Base-by-base conservation (phyloP, 2,888 invertebrate genomes). In the Blera fallax region DNA sequence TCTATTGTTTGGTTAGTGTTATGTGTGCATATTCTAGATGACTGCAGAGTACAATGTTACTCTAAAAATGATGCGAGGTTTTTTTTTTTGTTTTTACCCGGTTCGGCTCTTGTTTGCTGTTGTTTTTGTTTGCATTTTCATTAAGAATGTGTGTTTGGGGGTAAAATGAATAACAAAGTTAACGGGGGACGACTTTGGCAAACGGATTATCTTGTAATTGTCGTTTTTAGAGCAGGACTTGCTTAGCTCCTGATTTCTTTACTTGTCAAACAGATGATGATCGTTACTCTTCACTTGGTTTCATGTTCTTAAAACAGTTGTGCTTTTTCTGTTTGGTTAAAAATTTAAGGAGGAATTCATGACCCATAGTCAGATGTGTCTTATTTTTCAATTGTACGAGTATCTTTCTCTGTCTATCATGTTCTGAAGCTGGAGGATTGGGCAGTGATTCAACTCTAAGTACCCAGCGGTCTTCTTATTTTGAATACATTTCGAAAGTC, bases 11-110 rank as follows among this genome's bases (percentile, higher is more conserved):
- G 69, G 67, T 77, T 69, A 60, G 67, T 69, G 69, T 77, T 77
- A 52, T 77, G 77, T 77, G 67, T 77, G 77, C 77, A 77, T 69
- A 77, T 77, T 77, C 69, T 24, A 69, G 60, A 43, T 50, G 62
- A 18, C 16, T 60, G 50, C 16, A 11, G 50, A 40, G 24, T 11
- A 34, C 34, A 56, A 40, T 62, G 50, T 40, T 34, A 52, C 29
- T 40, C 37, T 40, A 73, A 62, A 43, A 62, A 54, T 54, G 29
- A 21, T 45, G 27, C 43, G 7, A 2, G 40, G 43, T 37, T 70
- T 21, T 69, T 43, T 14, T 11, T 10, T 14, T 27, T 37, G 16
- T 48, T 21, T 29, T 29, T 54, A n/a, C 4, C 16, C 7, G n/a
- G n/a, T 58, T 52, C 34, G n/a, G 43, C 32, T 45, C 32, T 5